Evolutionary conservation across 1,140 invertebrate genomes (phyloP).

Genomic region (Goniozus legneri): DNA sequence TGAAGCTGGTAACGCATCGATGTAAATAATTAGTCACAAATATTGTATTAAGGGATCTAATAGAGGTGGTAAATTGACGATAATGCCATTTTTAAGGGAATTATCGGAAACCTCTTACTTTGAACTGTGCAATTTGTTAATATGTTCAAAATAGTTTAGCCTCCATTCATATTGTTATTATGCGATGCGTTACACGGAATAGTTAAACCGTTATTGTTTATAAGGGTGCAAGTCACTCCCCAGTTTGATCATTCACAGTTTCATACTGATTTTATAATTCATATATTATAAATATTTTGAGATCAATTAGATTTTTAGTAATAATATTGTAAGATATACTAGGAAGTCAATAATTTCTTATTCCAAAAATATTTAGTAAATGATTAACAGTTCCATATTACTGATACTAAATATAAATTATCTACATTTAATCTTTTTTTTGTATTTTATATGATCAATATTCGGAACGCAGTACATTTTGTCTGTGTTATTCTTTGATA

Average conservation of each 20-base stretch:
- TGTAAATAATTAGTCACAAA: conserved; percentile 42
- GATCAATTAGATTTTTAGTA: too few relatives aligned
- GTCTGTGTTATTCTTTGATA: neutral
- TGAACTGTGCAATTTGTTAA: conserved; percentile 37
- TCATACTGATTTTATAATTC: neutral
- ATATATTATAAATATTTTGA: too few relatives aligned
- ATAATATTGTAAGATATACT: too few relatives aligned
- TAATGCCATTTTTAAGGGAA: conserved; percentile 5
- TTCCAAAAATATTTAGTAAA: too few relatives aligned
- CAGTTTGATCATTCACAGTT: conserved; percentile 12
- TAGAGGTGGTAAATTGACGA: conserved; percentile 1
- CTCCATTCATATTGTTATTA: conserved; percentile 9
- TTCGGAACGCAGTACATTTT: too few relatives aligned
- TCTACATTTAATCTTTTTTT: too few relatives aligned
- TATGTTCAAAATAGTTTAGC: conserved; percentile 28
- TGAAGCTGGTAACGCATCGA: conserved; percentile 44
- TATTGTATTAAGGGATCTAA: conserved; percentile 30
- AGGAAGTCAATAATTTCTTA: too few relatives aligned
- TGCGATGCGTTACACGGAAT: conserved; percentile 27
- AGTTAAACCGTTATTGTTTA: conserved; percentile 17
- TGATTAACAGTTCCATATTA: too few relatives aligned
- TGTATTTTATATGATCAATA: too few relatives aligned
- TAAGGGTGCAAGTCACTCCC: conserved; percentile 12
- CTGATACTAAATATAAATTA: too few relatives aligned
- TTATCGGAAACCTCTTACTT: conserved; percentile 21